Evolutionary conservation across 1,140 invertebrate genomes (phyloP), one percentile per base, ranked within the genome.

Genomic region (Oryctes rhinoceros): DNA sequence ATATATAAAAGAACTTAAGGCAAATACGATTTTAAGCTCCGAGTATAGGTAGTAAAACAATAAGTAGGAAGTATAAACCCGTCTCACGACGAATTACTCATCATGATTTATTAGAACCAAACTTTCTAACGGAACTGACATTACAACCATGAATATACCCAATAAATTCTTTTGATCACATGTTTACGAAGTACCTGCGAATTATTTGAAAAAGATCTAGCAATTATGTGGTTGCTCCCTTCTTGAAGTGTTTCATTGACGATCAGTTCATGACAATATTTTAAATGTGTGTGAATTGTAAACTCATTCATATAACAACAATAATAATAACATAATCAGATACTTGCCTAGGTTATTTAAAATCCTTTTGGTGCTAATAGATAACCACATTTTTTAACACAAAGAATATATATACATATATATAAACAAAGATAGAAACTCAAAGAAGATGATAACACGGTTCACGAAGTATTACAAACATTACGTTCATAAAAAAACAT

Each of bases 121-220:
- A 67, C 65, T 24, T 67, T 67, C 65, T 67, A 67, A 67, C 65
- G 65, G 65, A 67, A 67, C 65, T 18, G 18, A 24, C 65, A 67
- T 11, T 18, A 67, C 65, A 11, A 24, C 20, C 9, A 20, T 24
- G 18, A 67, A 67, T 62, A 62, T 18, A 30, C 24, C 24, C 24
- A 18, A 62, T 18, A 18, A 62, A 62, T 4, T 62, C 7, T 20
- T 20, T 44, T 44, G 5, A 44, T 44, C 39, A 44, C 39, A 10
- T 44, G 53, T 11, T n/a, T 62, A 62, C 24, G 24, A 2, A 30
- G 24, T 30, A 30, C 24, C 24, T 30, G 24, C 24, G 2, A 30
- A 1, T 30, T 30, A 30, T 30, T 30, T 30, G 24, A 30, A 30
- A 30, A 30, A 30, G 24, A 30, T 30, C 2, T 30, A 2, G 24